Conservation (phyloP, 2,888 invertebrate species). For the Minunthozetes semirufus region DNA sequence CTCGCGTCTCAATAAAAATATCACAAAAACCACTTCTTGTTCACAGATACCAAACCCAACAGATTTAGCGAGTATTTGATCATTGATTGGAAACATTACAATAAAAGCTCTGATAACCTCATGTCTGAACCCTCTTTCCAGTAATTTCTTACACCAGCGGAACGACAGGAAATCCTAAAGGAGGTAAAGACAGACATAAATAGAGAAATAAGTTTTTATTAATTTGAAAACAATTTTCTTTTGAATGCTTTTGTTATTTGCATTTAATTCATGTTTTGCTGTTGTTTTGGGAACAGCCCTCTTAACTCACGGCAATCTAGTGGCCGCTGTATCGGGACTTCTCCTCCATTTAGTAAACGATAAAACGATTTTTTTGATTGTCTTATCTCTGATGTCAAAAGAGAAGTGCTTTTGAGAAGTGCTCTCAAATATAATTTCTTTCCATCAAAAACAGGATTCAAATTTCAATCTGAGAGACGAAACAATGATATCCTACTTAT, state of each 20-base stretch:
- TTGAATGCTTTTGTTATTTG: neutral
- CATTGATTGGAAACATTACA: neutral
- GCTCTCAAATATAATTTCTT: neutral
- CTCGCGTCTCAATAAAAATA: neutral
- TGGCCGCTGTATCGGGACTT: conserved; percentile 79
- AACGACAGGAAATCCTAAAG: conserved; percentile 36
- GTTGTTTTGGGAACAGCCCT: conserved; percentile 47
- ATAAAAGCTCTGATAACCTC: neutral
- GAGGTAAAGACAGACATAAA: conserved; percentile 6
- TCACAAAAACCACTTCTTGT: too few species aligned
- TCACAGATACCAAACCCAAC: conserved; percentile 27
- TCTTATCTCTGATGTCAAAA: neutral
- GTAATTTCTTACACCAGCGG: conserved; percentile 34
- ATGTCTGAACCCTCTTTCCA: neutral
- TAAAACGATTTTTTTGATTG: neutral
- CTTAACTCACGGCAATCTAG: conserved; percentile 88
- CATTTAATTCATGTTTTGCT: neutral
- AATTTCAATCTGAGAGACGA: conserved; percentile 26
- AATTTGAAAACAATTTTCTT: neutral
- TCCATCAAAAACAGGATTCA: conserved; percentile 20
- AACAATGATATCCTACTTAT: conserved; percentile 37
- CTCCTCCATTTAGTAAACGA: conserved; percentile 63
- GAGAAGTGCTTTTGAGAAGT: neutral
- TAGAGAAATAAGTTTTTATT: neutral
- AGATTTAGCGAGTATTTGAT: conserved; percentile 33